Evolutionary conservation across 2,797 vertebrate species (phyloP).

Genomic region (Cuculus canorus): DNA sequence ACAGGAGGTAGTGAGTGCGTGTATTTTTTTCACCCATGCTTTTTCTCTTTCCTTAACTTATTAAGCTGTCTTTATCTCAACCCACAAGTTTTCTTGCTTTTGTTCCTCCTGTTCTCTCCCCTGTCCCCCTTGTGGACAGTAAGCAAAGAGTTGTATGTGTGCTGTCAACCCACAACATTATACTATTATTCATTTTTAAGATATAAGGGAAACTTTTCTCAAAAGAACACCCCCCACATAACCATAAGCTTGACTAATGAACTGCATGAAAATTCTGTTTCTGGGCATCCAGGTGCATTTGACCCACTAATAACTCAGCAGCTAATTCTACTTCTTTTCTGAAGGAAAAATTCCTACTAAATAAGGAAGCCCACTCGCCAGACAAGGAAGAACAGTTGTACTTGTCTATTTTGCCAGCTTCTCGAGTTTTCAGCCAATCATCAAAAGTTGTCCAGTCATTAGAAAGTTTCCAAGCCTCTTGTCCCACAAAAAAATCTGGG

Average conservation of each 20-base stretch:
- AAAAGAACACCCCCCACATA: background rate
- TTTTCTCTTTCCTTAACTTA: background rate
- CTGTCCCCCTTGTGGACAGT: fast-evolving
- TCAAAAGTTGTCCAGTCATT: conserved; percentile 83
- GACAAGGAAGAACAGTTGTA: conserved; percentile 43
- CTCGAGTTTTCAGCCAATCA: conserved; percentile 85
- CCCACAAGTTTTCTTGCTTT: background rate
- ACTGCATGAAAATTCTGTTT: background rate
- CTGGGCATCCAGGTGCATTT: background rate
- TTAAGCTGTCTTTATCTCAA: background rate
- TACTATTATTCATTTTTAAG: background rate
- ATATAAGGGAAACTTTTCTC: background rate
- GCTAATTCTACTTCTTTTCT: background rate
- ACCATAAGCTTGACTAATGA: background rate
- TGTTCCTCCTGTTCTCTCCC: background rate
- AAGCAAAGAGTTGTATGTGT: background rate
- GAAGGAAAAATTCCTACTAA: background rate
- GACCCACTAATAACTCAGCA: background rate
- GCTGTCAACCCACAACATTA: background rate
- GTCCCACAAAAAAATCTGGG: conserved; percentile 90
- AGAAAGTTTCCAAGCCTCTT: conserved; percentile 86
- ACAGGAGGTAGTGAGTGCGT: background rate
- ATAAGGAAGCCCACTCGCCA: fast-evolving
- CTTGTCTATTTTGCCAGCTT: conserved; percentile 84
- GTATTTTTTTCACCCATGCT: background rate